Evolutionary conservation across 2,113 vertebrate species (phyloP).

Genomic region (Suncus etruscus): DNA sequence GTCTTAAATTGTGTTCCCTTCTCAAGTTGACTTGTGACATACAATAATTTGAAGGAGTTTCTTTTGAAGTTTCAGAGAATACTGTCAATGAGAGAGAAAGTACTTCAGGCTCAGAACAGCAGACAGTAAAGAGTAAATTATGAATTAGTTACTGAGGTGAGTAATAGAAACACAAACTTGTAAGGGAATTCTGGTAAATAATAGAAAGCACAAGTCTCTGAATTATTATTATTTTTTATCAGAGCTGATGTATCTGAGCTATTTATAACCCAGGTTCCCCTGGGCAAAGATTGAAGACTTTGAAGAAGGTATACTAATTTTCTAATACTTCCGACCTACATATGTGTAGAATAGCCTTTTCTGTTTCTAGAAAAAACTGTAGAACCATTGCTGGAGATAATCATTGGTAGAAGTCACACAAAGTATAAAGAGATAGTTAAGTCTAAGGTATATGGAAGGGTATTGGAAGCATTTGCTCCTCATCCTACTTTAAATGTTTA

Average conservation of each 20-base stretch:
- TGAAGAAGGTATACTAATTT: background rate
- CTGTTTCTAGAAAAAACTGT: background rate
- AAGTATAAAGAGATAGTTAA: background rate
- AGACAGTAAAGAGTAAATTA: background rate
- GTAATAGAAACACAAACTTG: background rate
- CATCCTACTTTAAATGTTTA: background rate
- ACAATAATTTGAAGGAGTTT: background rate
- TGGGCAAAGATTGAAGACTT: background rate
- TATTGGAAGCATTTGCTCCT: background rate
- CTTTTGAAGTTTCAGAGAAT: background rate
- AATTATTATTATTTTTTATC: background rate
- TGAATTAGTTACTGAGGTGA: background rate
- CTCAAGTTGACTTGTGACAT: background rate
- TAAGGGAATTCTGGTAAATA: background rate
- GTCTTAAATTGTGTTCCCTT: background rate
- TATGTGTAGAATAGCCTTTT: background rate
- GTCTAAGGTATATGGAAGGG: background rate
- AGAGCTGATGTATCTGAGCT: background rate
- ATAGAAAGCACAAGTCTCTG: background rate
- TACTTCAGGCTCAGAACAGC: background rate
- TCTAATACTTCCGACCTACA: background rate
- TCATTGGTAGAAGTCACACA: background rate
- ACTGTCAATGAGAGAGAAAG: background rate
- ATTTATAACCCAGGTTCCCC: background rate
- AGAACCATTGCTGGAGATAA: background rate